phyloP scores from a whole-genome alignment of 2,888 invertebrate genomes.

The Nasonia oneida region DNA sequence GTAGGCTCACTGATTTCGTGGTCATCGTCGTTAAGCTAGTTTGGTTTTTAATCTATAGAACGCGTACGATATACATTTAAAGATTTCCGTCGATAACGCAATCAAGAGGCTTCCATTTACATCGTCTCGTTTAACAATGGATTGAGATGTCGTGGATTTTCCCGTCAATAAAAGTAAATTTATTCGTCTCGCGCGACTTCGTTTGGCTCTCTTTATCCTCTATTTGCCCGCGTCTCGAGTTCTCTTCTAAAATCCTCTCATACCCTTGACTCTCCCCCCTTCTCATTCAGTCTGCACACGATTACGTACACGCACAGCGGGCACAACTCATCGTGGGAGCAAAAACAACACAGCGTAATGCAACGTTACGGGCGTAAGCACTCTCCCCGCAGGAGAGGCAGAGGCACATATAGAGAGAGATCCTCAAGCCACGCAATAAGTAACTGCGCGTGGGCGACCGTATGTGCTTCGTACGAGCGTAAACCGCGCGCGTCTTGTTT shows the following conservation, averaged over 20 bases:
- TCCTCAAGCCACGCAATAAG: constrained; percentile 26
- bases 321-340: constrained; percentile 27
- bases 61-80: too few species aligned
- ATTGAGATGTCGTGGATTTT: constrained; percentile 31
- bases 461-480: background rate
- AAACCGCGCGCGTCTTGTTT: constrained; percentile 42
- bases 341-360: constrained; percentile 45
- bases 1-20: background rate
- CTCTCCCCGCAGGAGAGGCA: constrained; percentile 10
- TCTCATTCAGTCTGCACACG: background rate
- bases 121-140: constrained; percentile 18
- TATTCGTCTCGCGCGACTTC: constrained; percentile 14
- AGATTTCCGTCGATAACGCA: too few species aligned
- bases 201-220: constrained; percentile 16
- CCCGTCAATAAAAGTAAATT: constrained; percentile 21
- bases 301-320: background rate
- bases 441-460: constrained; percentile 39
- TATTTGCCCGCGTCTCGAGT: constrained; percentile 36
- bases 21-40: too few species aligned
- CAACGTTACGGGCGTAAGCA: constrained; percentile 32
- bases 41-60: too few species aligned
- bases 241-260: background rate
- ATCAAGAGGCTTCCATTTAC: background rate
- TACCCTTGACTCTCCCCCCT: background rate
- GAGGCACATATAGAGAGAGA: constrained; percentile 12